A percentile compares a stretch with the other conserved stretches of the same genome.
phyloP scores from a whole-genome alignment of 2,888 invertebrate species.

The Protophormia terraenovae region DNA sequence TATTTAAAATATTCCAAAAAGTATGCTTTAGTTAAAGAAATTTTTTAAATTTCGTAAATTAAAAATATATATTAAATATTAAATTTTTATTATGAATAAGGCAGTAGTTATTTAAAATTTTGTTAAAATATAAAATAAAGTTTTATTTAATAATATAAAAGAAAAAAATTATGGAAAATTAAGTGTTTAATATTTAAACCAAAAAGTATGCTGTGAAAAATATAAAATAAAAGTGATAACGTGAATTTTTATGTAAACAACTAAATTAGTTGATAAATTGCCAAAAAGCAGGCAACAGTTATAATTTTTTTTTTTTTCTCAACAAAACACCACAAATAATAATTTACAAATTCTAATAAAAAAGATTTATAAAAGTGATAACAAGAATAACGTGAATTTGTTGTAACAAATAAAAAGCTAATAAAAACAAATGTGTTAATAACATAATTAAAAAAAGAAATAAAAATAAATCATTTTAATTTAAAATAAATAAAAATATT shows the following conservation, averaged over 20 bases:
- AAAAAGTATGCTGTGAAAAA: slow-evolving; percentile 33
- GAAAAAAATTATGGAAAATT: no score
- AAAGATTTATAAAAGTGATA: background rate
- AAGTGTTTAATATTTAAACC: background rate
- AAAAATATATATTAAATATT: background rate
- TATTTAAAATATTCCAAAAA: background rate
- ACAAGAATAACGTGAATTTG: background rate
- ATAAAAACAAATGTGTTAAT: background rate
- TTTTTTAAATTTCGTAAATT: no score
- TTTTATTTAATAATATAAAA: no score
- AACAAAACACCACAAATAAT: background rate
- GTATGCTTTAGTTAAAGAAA: background rate
- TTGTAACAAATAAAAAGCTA: background rate
- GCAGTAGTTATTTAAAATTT: no score
- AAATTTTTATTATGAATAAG: no score
- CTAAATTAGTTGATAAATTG: background rate
- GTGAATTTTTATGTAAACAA: background rate
- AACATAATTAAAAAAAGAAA: background rate
- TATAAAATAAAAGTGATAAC: background rate
- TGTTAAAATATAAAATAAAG: no score
- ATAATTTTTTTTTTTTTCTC: background rate
- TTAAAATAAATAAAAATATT: background rate
- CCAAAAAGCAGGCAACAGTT: background rate
- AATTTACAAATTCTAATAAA: background rate
- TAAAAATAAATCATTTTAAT: background rate